Conservation (phyloP, 2,888 invertebrate genomes). For the Nomada goodeniana region DNA sequence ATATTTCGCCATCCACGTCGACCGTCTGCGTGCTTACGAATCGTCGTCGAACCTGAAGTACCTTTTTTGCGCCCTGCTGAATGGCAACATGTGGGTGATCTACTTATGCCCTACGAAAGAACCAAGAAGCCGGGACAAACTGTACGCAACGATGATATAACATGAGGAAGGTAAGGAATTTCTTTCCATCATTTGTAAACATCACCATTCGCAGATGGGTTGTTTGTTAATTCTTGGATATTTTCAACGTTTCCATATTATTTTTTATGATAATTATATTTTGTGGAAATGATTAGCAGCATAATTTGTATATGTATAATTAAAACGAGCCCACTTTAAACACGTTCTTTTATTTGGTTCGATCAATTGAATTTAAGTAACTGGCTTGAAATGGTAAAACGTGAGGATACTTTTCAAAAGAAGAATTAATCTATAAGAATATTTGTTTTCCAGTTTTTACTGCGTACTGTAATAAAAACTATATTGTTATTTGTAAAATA, state of each 20-base stretch:
- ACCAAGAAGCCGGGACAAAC: constrained; percentile 14
- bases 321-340: too few species aligned
- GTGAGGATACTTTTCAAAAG: too few species aligned
- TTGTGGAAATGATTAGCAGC: too few species aligned
- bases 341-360: too few species aligned
- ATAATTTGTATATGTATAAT: too few species aligned
- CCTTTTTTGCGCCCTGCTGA: constrained; percentile 49
- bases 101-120: constrained; percentile 42
- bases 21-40: constrained; percentile 47
- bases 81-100: constrained; percentile 60
- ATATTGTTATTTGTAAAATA: constrained; percentile 15
- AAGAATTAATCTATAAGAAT: too few species aligned
- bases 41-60: constrained; percentile 48
- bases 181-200: constrained; percentile 11
- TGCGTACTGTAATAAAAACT: not conserved
- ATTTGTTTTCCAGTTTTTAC: too few species aligned
- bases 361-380: too few species aligned
- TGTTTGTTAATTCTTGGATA: too few species aligned
- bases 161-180: constrained; percentile 41
- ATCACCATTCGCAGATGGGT: not conserved
- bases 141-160: constrained; percentile 49
- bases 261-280: too few species aligned
- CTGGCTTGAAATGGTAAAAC: too few species aligned
- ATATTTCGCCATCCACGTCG: constrained; percentile 51
- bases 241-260: too few species aligned